Conservation (phyloP, 2,888 invertebrate species). For the Lithophane ornitopus region DNA sequence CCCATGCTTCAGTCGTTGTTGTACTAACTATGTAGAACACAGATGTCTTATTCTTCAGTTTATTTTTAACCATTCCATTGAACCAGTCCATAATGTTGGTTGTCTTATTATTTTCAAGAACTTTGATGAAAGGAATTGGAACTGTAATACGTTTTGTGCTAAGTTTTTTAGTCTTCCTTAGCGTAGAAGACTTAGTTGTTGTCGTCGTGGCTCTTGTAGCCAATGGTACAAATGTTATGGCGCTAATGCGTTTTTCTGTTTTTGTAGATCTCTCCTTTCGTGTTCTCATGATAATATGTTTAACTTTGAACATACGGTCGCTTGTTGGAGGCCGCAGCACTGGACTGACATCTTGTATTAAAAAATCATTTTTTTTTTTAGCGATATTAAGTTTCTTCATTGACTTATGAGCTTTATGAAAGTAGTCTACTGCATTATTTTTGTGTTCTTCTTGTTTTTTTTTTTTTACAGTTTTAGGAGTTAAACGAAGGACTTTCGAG, state of each 20-base stretch:
- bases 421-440: slow-evolving; percentile 18
- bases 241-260: slow-evolving; percentile 4
- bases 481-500: neutral
- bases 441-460: neutral
- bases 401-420: slow-evolving; percentile 10
- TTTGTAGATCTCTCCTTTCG: neutral
- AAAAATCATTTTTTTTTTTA: neutral
- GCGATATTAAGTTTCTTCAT: neutral
- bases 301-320: neutral
- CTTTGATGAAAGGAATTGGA: slow-evolving; percentile 11
- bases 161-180: neutral
- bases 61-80: slow-evolving; percentile 67
- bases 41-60: slow-evolving; percentile 63
- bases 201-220: slow-evolving; percentile 15
- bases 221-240: slow-evolving; percentile 45
- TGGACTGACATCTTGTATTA: neutral
- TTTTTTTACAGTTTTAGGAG: neutral
- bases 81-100: slow-evolving; percentile 80
- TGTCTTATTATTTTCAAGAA: slow-evolving; percentile 44
- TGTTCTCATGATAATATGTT: slow-evolving; percentile 18
- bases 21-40: slow-evolving; percentile 61
- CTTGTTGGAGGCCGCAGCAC: too few relatives aligned
- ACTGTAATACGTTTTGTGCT: slow-evolving; percentile 6
- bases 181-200: neutral
- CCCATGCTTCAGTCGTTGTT: slow-evolving; percentile 62